These are phyloP conservation scores for Lineus longissimus DNA, from an alignment of 1,140 invertebrate genomes.

Conservation along the genomic window DNA sequence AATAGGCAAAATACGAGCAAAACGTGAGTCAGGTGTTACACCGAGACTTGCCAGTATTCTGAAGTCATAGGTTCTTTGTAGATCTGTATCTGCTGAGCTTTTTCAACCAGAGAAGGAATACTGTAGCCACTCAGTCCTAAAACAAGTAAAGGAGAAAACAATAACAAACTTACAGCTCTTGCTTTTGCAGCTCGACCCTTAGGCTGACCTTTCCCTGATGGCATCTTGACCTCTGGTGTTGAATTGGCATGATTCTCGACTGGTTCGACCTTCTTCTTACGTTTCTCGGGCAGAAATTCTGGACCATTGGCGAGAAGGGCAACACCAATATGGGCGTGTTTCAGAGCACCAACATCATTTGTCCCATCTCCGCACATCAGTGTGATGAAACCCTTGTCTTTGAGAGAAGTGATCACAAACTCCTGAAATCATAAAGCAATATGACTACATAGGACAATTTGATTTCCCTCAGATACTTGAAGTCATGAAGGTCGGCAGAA, in stretches of 20 bases:
- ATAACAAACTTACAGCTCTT: not conserved
- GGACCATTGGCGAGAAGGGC: constrained; percentile 85
- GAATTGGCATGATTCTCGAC: not conserved
- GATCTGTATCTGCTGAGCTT: too few relatives aligned
- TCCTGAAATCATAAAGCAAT: constrained; percentile 59
- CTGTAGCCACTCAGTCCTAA: too few relatives aligned
- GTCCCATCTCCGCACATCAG: constrained; percentile 99
- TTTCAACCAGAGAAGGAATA: too few relatives aligned
- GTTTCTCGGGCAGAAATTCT: constrained; percentile 58
- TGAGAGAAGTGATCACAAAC: constrained; percentile 84
- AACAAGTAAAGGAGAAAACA: too few relatives aligned
- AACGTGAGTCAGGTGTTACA: too few relatives aligned
- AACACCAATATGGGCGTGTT: constrained; percentile 95
- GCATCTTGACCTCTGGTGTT: constrained; percentile 1
- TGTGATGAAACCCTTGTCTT: constrained; percentile 81
- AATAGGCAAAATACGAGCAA: too few relatives aligned
- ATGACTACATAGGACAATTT: not conserved
- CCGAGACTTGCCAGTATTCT: too few relatives aligned
- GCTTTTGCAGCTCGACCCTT: constrained; percentile 7
- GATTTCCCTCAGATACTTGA: too few relatives aligned
- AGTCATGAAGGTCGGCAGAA: too few relatives aligned
- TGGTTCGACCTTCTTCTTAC: constrained; percentile 32
- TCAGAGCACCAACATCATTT: constrained; percentile 99
- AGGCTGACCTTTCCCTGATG: not conserved
- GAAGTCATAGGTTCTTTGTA: too few relatives aligned